Conservation (phyloP, 2,797 vertebrate species). For the Orestias chungarensis region DNA sequence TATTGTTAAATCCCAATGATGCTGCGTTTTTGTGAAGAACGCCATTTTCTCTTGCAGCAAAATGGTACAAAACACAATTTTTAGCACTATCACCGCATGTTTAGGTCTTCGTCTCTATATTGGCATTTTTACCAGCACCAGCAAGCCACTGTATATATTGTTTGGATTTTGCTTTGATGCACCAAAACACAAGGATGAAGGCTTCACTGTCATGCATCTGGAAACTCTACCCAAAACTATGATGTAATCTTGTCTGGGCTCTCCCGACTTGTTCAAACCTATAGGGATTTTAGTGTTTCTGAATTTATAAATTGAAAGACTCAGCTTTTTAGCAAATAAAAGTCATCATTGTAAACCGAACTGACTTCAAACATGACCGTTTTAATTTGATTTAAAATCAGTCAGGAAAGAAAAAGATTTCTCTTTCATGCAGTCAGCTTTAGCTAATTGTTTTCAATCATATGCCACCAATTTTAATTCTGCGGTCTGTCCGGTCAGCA, state of each 20-base stretch:
- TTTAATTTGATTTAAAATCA: background rate
- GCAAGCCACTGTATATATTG: background rate
- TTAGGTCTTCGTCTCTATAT: no score
- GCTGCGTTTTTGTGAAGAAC: no score
- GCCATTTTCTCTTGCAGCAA: no score
- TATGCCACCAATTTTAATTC: background rate
- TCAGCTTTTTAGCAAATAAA: background rate
- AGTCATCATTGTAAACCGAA: background rate
- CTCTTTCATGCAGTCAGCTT: background rate
- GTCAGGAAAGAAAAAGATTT: background rate
- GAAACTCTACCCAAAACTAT: no score
- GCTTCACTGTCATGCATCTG: no score
- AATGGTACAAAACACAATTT: no score
- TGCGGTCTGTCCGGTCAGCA: slow-evolving; percentile 36
- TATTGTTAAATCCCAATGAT: no score
- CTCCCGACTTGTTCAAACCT: background rate
- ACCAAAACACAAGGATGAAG: no score
- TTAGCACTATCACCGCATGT: no score
- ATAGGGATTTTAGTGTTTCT: background rate
- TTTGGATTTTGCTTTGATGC: background rate
- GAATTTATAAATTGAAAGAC: background rate
- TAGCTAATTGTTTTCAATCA: background rate
- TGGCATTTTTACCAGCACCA: background rate
- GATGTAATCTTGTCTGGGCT: background rate
- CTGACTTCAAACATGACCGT: background rate